Percentiles rank a stretch among this genome's conserved stretches.
Conservation (phyloP, 2,797 vertebrate genomes). For the Pangasius mekongensis region DNA sequence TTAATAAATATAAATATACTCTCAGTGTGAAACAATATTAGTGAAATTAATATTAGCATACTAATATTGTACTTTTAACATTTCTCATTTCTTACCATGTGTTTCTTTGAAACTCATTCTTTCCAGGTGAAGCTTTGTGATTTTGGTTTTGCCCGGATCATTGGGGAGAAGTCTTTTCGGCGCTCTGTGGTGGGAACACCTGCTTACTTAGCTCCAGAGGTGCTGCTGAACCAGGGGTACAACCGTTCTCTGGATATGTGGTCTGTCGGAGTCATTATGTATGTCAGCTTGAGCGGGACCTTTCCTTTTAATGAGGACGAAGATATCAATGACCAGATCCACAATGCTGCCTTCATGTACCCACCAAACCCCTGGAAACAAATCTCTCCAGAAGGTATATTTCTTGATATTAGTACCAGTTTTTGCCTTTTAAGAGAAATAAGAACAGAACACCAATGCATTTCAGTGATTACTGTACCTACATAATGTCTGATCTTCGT, state of each 20-base stretch:
- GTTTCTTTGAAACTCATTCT: conserved; percentile 43
- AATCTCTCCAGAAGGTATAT: conserved; percentile 86
- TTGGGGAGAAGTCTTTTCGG: conserved; percentile 91
- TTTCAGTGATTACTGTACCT: background rate
- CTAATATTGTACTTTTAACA: background rate
- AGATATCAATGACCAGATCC: conserved; percentile 93
- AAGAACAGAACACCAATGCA: background rate
- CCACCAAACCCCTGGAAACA: conserved; percentile 89
- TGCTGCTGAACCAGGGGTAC: conserved; percentile 90
- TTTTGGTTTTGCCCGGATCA: conserved; percentile 92
- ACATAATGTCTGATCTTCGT: background rate
- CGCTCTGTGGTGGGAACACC: conserved; percentile 92
- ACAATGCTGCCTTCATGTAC: conserved; percentile 94
- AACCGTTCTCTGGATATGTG: conserved; percentile 95
- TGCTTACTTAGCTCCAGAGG: conserved; percentile 89
- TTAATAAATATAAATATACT: background rate
- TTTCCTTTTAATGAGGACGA: conserved; percentile 95
- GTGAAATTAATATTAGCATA: background rate
- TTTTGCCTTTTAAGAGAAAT: background rate
- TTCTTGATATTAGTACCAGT: too few species aligned
- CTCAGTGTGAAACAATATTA: background rate
- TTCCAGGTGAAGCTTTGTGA: conserved; percentile 90
- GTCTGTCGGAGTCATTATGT: conserved; percentile 94
- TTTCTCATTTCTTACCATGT: background rate
- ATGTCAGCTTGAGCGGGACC: conserved; percentile 91